Base-by-base conservation (phyloP, 2,888 invertebrate genomes). In the Parnassius smintheus region DNA sequence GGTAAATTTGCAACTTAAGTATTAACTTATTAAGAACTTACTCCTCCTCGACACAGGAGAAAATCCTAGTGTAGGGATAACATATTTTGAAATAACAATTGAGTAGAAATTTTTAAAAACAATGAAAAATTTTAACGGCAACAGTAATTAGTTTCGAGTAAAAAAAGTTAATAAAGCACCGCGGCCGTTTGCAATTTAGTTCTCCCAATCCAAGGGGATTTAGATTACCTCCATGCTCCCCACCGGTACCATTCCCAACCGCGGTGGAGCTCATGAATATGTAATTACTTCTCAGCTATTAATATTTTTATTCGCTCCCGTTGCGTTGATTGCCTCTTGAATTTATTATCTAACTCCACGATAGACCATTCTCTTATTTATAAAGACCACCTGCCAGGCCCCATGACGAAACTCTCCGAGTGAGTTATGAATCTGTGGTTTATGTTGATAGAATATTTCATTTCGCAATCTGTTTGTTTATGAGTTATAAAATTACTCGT, bases 251-350 rank as follows among this genome's bases (percentile, higher is more conserved):
- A 62, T 61, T 35, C 72, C 71, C 66, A 66, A 70, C 58, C 75
- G 70, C 77, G 70, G 73, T 77, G 81, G 75, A 85, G 83, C 81
- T 88, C 86, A 91, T 91, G 91, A 91, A 91, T 91, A 88, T 78
- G 81, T 91, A 91, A 91, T 91, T 87, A 88, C 88, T 87, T 88
- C 88, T 85, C 87, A 75, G 82, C 88, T 88, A 88, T 91, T 91
- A 91, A 90, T 91, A 91, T 90, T 91, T 91, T 91, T 91, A 88
- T 87, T 83, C 84, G 80, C 83, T 82, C 83, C 87, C 75, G 86
- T 81, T 78, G 88, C 88, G 91, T 89, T 91, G 91, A 91, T 91
- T 91, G 92, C 91, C 89, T 91, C 87, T 86, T 91, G 91, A 91
- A 91, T 91, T 91, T 91, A 91, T 91, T 91, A 91, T 75, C 86